A percentile compares a stretch with the other conserved stretches of the same genome.
Conservation (phyloP, 2,113 vertebrate genomes). For the Proteles cristata region DNA sequence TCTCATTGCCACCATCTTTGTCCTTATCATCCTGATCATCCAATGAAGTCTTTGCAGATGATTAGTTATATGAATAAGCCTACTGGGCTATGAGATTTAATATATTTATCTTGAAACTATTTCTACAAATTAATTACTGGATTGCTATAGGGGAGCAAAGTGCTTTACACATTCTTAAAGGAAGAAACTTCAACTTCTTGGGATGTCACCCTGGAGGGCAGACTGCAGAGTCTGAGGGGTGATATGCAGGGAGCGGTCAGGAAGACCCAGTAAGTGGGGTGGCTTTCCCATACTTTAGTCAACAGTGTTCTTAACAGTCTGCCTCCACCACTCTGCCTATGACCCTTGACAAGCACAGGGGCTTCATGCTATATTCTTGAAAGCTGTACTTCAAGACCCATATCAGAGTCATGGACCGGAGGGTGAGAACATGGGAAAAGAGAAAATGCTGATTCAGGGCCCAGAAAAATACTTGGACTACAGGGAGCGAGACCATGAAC, state of each 20-base stretch:
- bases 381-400: not conserved
- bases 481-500: not conserved
- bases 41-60: not conserved
- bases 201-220: not conserved
- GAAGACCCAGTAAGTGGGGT: not conserved
- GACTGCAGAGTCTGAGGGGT: not conserved
- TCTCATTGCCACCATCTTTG: rapidly evolving
- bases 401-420: not conserved
- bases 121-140: not conserved
- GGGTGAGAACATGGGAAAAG: not conserved
- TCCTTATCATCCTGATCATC: not conserved
- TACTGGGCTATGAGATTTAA: not conserved
- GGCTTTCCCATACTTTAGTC: no score
- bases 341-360: not conserved
- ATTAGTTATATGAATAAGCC: not conserved
- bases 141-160: not conserved
- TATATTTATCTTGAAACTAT: not conserved
- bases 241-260: not conserved
- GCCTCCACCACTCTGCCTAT: not conserved
- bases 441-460: not conserved
- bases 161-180: not conserved
- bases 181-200: not conserved
- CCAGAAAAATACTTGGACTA: not conserved
- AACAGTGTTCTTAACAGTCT: not conserved
- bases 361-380: not conserved